Base-by-base conservation (phyloP, 2,888 invertebrate species). In the Aromia moschata region DNA sequence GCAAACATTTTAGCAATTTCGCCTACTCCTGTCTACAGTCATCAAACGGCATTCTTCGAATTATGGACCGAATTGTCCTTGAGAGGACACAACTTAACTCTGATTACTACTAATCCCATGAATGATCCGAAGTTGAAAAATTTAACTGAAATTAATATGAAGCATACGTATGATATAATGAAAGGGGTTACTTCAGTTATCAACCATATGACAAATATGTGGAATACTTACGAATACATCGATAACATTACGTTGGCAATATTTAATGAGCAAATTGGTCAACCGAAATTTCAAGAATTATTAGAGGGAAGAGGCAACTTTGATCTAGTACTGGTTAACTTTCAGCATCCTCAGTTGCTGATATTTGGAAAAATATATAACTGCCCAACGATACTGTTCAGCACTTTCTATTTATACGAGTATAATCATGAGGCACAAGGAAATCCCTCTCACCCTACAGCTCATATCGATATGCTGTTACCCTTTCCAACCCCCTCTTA, bases 401-500 rank as follows among this genome's bases (percentile, higher is more conserved):
- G 44, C n/a, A 64, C 68, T 3, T 36, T 69, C 9, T 66, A 64
- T 25, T 54, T 47, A 2, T 14, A 30, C 0, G 9, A 9, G 1
- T 5, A 18, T 14, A 18, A 14, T 5, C 20, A 49, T 41, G 11
- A 9, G 1, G 1, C 4, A 10, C 2, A 43, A 7, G 56, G 56
- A n/a, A 49, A 56, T 15, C 60, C 59, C 1, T 14, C 52, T 0
- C 64, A 69, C 46, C 61, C 64, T n/a, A 44, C 61, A 9, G 11
- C 64, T 9, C 47, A 59, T 33, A 65, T 68, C 0, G 70, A 72
- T n/a, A 14, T 64, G 1, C n/a, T n/a, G n/a, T n/a, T n/a, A n/a
- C n/a, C n/a, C n/a, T 10, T 56, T 10, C 18, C 68, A 5, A 4
- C 2, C 17, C n/a, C n/a, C n/a, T 7, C 65, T 83, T 52, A 82